phyloP scores from a whole-genome alignment of 1,140 invertebrate species.

The Bradynema listronoti region DNA sequence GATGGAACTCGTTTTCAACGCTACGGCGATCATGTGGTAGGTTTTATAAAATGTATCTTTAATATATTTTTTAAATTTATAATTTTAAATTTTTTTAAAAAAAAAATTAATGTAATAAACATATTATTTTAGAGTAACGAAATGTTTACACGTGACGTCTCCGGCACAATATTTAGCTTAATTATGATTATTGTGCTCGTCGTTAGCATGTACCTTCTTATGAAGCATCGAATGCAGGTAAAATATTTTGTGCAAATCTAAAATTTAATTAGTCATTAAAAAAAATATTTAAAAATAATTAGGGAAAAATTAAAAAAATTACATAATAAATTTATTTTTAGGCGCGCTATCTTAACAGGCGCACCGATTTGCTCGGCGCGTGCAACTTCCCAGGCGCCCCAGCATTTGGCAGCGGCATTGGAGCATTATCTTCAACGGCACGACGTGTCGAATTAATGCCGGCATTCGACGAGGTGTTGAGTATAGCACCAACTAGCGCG shows the following conservation, averaged over 20 bases:
- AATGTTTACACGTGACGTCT: conserved; percentile 52
- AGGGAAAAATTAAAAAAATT: too few species aligned
- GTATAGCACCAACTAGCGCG: too few species aligned
- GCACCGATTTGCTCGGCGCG: conserved; percentile 39
- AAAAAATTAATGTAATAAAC: conserved; percentile 3
- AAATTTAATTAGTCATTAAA: neutral
- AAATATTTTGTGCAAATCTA: neutral
- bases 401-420: conserved; percentile 8
- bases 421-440: too few species aligned
- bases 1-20: conserved; percentile 51
- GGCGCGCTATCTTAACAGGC: conserved; percentile 35
- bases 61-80: conserved; percentile 15
- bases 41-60: too few species aligned
- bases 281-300: neutral
- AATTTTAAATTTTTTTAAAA: conserved; percentile 9
- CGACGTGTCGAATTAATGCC: conserved; percentile 38
- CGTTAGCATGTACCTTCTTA: conserved; percentile 53
- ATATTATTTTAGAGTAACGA: conserved; percentile 38
- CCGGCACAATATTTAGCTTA: conserved; percentile 54
- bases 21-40: conserved; percentile 45
- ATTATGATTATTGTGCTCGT: conserved; percentile 55
- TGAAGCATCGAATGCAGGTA: conserved; percentile 58
- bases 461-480: neutral
- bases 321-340: conserved; percentile 31
- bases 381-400: conserved; percentile 36